phyloP scores from a whole-genome alignment of 2,797 vertebrate species.

The Danio albolineatus region DNA sequence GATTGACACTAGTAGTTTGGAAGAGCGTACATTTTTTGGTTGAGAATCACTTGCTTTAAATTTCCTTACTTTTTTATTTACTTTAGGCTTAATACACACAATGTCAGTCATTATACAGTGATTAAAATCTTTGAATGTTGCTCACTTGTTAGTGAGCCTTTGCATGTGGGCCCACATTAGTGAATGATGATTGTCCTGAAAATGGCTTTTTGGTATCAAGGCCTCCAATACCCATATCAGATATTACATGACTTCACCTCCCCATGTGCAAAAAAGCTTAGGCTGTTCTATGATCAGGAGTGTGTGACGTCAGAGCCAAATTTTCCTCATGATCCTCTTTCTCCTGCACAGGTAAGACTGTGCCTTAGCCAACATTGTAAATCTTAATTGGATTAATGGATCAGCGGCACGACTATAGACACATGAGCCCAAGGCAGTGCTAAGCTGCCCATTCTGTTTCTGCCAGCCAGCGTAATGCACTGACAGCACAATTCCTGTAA shows the following conservation, averaged over 20 bases:
- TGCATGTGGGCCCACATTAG: constrained; percentile 14
- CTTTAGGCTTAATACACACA: background rate
- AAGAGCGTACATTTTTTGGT: background rate
- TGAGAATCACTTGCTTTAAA: background rate
- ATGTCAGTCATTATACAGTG: background rate
- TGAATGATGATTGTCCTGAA: background rate
- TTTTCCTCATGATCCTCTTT: constrained; percentile 55
- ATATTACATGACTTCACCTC: background rate
- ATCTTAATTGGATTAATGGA: constrained; percentile 76
- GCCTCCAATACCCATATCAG: background rate
- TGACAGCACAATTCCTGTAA: constrained; percentile 54
- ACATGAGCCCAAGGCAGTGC: constrained; percentile 51
- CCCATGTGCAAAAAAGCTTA: constrained; percentile 15
- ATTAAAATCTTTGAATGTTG: background rate
- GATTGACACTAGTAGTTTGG: background rate
- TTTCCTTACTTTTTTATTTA: background rate
- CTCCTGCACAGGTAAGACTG: constrained; percentile 64
- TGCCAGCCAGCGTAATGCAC: constrained; percentile 48
- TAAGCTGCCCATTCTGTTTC: constrained; percentile 53
- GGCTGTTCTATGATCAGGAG: constrained; percentile 1
- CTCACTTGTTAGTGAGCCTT: background rate
- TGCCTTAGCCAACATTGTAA: constrained; percentile 54
- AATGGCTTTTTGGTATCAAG: background rate
- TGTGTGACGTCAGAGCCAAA: constrained; percentile 56
- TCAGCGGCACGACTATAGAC: constrained; percentile 61